Base-by-base conservation (phyloP, 2,797 vertebrate genomes). In the Hoplostethus atlanticus region DNA sequence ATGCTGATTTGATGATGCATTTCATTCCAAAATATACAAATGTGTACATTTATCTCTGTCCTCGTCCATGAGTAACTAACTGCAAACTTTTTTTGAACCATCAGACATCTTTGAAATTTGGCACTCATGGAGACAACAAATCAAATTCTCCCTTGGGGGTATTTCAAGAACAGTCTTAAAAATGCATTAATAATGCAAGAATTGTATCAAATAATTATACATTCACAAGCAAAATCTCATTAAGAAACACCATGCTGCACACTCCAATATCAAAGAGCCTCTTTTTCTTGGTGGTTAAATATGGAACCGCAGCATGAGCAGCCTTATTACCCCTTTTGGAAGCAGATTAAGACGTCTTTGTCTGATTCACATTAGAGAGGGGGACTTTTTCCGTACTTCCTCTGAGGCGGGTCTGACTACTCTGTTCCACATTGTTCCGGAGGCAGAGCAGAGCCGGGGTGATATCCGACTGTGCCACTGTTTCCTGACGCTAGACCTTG, bases 401-500 rank as follows among this genome's bases (percentile, higher is more conserved):
- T 71, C 74, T 70, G 11, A 28, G 40, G 58, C 13, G 17, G 21
- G 17, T 46, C 58, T 46, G 68, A 53, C 76, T 61, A 52, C 73
- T 77, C 67, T 21, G 58, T 64, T 72, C 65, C 73, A 50, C 83
- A 87, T 91, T 91, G 88, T 87, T 89, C 65, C 48, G 30, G 17
- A 28, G 21, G 36, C 63, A 63, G 40, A 17, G 51, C 30, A 65
- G 62, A 73, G 69, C 28, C 5, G 2, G 66, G 56, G 50, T 83
- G 85, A 86, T 84, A 81, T 90, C 80, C 46, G 79, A 84, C 80
- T 64, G 56, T 76, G 76, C 61, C 68, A 71, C 74, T 64, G 76
- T 70, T 88, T 91, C 88, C 90, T 88, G 87, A 78, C 36, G 40
- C 64, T 71, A 80, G 68, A 68, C 73, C 72, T 21, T 46, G 71